Evolutionary conservation across 2,888 invertebrate species (phyloP), one percentile per base, ranked within the genome.

Genomic region (Stenurella melanura): DNA sequence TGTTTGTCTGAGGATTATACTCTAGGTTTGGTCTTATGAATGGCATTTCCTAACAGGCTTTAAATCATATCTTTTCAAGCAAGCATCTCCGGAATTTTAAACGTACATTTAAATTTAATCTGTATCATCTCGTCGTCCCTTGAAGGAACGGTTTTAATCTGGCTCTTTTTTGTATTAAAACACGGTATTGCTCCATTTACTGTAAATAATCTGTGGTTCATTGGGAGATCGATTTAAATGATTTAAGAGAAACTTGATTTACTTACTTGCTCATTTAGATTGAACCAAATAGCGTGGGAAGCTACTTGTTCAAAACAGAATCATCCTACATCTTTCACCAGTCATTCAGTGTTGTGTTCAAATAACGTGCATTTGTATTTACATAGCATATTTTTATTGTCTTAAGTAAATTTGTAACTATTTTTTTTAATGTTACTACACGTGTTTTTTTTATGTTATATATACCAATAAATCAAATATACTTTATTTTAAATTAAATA

Each of bases 1-100:
- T 69, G 80, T 78, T 80, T 80, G 80, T 80, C 79, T 54, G 56
- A 17, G 77, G 80, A 82, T 82, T 80, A 80, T 71, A 50, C 64
- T 64, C 69, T 70, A 58, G 54, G 42, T 64, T 73, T 68, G 21
- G 56, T 26, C 71, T 38, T 26, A 30, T 61, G 71, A 71, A 71
- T 71, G 71, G 71, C 60, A 50, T 71, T 71, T 71, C 71, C 71
- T 71, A 57, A 30, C 71, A 38, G 61, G 61, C 72, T 63, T 72
- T 30, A 54, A 72, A 50, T 63, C 26, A 26, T 63, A 30, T n/a
- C 54, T 17, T 17, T 60, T 70, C 26, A n/a, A 30, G 63, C 60
- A 21, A 21, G 38, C 63, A 42, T 34, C 42, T 7, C 3, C 12
- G 70, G 70, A 63, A 50, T 72, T 72, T 63, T 61, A 61, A 72